phyloP scores from a whole-genome alignment of 2,888 invertebrate genomes.

The Drosophila diplacantha region DNA sequence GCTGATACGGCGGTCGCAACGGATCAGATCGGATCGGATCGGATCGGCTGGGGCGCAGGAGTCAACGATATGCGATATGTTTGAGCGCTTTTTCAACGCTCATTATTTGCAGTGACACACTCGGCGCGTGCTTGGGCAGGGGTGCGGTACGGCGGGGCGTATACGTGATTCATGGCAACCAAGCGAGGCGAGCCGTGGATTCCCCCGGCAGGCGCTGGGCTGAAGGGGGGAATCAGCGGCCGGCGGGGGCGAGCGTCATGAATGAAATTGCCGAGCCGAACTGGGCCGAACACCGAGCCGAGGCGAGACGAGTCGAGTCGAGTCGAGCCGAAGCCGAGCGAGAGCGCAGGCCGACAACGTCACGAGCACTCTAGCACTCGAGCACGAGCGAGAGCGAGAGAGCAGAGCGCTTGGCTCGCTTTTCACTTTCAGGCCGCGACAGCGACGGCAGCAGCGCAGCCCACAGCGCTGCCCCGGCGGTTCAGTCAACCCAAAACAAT shows the following conservation, averaged over 20 bases:
- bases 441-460: conserved; percentile 22
- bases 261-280: conserved; percentile 48
- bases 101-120: conserved; percentile 41
- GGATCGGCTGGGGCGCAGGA: not conserved
- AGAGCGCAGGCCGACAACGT: conserved; percentile 28
- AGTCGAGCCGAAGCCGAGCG: not conserved
- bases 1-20: conserved; percentile 9
- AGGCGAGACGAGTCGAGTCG: conserved; percentile 2
- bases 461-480: conserved; percentile 31
- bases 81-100: conserved; percentile 35
- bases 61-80: conserved; percentile 38
- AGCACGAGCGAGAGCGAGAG: not conserved
- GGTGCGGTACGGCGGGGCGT: conserved; percentile 3
- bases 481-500: conserved; percentile 51
- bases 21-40: not conserved
- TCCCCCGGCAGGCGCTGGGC: conserved; percentile 50
- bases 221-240: not conserved
- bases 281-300: conserved; percentile 4
- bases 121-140: not conserved
- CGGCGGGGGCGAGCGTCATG: conserved; percentile 36
- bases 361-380: conserved; percentile 17
- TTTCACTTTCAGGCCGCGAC: conserved; percentile 53
- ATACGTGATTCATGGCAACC: conserved; percentile 54
- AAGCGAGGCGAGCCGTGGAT: conserved; percentile 50
- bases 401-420: conserved; percentile 16